These are phyloP conservation scores for Dilophus febrilis DNA, from an alignment of 2,888 invertebrate genomes.

Conservation along the genomic window DNA sequence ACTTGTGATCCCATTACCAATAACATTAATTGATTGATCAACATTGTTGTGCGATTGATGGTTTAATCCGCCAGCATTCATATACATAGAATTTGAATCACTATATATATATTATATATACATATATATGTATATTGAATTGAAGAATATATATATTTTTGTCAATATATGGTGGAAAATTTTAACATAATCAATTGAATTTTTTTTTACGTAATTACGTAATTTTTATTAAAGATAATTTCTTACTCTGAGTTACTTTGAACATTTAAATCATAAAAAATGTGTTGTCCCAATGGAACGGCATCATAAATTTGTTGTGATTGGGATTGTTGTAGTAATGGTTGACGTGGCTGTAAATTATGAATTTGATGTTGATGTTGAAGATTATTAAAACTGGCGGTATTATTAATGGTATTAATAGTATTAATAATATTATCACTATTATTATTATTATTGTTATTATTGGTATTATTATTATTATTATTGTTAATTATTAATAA, in stretches of 20 bases:
- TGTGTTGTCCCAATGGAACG: conserved; percentile 3
- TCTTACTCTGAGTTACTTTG: conserved; percentile 12
- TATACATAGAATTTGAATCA: background rate
- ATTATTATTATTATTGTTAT: too few relatives aligned
- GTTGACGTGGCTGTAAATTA: background rate
- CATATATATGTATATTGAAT: too few relatives aligned
- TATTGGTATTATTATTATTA: too few relatives aligned
- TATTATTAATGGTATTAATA: background rate
- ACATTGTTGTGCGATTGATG: too few relatives aligned
- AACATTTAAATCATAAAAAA: conserved; percentile 13
- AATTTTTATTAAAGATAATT: background rate
- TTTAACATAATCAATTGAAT: too few relatives aligned
- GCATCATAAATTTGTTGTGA: background rate
- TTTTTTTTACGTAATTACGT: too few relatives aligned
- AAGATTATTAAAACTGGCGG: background rate
- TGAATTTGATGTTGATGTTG: background rate
- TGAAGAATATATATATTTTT: too few relatives aligned
- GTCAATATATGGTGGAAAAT: too few relatives aligned
- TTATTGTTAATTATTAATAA: background rate
- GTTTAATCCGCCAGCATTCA: background rate
- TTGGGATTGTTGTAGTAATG: background rate
- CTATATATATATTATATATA: too few relatives aligned
- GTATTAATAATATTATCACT: background rate
- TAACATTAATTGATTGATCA: too few relatives aligned
- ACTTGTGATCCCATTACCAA: too few relatives aligned